A percentile compares a stretch with the other conserved stretches of the same genome.
These are phyloP conservation scores for Micrasema longulum DNA, from an alignment of 1,140 invertebrate genomes.

Conservation along the genomic window DNA sequence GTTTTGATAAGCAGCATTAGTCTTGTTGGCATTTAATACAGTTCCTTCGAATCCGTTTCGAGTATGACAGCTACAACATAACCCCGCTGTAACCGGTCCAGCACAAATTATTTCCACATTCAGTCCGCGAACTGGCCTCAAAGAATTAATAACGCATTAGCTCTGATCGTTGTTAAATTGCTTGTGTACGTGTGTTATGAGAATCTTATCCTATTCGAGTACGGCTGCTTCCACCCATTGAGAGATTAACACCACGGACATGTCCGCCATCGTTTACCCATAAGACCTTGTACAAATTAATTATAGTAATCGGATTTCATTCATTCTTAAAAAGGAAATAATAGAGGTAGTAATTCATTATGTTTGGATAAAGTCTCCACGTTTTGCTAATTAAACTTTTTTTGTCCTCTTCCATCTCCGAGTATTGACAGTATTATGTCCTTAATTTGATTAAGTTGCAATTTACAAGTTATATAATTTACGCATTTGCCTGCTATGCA, in stretches of 20 bases:
- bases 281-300: too few relatives aligned
- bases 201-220: slow-evolving; percentile 10
- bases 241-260: slow-evolving; percentile 12
- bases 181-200: not conserved
- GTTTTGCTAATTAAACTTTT: too few relatives aligned
- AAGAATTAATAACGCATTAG: slow-evolving; percentile 24
- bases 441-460: too few relatives aligned
- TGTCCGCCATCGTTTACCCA: not conserved
- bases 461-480: too few relatives aligned
- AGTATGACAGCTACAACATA: slow-evolving; percentile 6
- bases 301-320: too few relatives aligned
- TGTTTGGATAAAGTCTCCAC: too few relatives aligned
- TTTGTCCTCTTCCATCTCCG: too few relatives aligned
- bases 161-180: slow-evolving; percentile 14
- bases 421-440: too few relatives aligned
- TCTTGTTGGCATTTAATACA: slow-evolving; percentile 1
- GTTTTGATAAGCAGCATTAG: not conserved
- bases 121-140: not conserved
- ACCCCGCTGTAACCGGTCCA: slow-evolving; percentile 13
- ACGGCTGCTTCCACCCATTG: not conserved
- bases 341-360: too few relatives aligned
- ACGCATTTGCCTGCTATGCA: too few relatives aligned
- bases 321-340: too few relatives aligned
- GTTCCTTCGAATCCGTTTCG: slow-evolving; percentile 9
- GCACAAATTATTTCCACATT: slow-evolving; percentile 17